phyloP scores from a whole-genome alignment of 2,113 vertebrate species.

The Speoplatyrhinus poulsoni region DNA sequence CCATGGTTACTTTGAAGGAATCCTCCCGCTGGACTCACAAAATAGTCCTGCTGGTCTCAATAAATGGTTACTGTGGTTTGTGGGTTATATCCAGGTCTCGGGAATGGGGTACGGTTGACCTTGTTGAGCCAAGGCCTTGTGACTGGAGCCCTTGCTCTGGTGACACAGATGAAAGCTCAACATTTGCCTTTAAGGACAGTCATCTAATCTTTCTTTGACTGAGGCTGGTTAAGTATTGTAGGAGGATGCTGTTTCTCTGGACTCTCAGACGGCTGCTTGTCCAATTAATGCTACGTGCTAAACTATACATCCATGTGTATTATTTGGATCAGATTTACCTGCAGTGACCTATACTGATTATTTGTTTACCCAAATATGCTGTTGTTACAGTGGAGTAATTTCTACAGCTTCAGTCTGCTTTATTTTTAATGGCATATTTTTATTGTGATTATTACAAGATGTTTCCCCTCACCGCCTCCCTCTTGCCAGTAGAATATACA shows the following conservation, averaged over 20 bases:
- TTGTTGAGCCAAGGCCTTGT: slow-evolving; percentile 24
- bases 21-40: background rate
- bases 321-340: slow-evolving; percentile 26
- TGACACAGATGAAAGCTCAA: slow-evolving; percentile 43
- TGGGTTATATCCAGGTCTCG: slow-evolving; percentile 15
- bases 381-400: slow-evolving; percentile 32
- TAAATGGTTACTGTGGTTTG: background rate
- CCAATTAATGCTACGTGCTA: background rate
- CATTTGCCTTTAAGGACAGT: slow-evolving; percentile 46
- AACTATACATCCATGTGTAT: slow-evolving; percentile 11
- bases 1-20: background rate
- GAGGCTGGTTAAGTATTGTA: background rate
- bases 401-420: slow-evolving; percentile 13
- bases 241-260: slow-evolving; percentile 8
- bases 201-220: slow-evolving; percentile 27
- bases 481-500: slow-evolving; percentile 22
- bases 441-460: slow-evolving; percentile 24
- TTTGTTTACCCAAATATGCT: slow-evolving; percentile 22
- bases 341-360: background rate
- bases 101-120: slow-evolving; percentile 19
- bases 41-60: background rate
- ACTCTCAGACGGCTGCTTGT: background rate
- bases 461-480: slow-evolving; percentile 11
- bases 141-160: background rate
- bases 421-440: slow-evolving; percentile 29